Evolutionary conservation across 2,113 vertebrate genomes (phyloP).

Genomic region (Myodes glareolus): DNA sequence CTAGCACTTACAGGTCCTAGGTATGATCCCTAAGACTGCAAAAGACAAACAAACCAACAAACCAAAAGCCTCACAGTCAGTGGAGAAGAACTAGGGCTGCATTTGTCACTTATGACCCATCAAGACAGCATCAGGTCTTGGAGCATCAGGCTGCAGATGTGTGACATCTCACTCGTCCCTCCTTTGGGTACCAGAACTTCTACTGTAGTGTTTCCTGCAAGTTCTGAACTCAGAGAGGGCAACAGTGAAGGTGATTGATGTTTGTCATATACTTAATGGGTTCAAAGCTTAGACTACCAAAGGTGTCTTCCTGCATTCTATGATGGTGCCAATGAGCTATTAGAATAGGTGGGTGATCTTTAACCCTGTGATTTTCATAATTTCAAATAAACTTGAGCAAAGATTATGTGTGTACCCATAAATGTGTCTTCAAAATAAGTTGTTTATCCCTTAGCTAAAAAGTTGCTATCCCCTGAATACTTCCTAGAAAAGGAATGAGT

Average conservation of each 20-base stretch:
- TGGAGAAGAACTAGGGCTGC: background rate
- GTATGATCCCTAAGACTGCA: background rate
- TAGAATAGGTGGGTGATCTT: background rate
- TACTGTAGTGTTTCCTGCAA: background rate
- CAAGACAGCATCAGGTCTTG: background rate
- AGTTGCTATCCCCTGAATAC: background rate
- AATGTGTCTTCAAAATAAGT: slow-evolving; percentile 32
- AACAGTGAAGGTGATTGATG: background rate
- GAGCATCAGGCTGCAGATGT: background rate
- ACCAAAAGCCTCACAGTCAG: background rate
- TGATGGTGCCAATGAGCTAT: background rate
- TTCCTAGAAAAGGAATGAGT: background rate
- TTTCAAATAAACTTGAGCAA: slow-evolving; percentile 39
- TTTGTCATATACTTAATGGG: background rate
- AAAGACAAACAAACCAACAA: background rate
- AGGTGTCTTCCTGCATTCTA: background rate
- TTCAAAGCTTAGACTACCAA: background rate
- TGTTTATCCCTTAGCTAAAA: background rate
- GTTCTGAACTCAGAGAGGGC: background rate
- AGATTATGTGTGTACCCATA: background rate
- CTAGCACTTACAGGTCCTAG: background rate
- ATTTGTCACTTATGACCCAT: background rate
- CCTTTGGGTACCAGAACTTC: background rate
- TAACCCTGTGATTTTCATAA: background rate
- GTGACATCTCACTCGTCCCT: background rate